Base-by-base conservation (phyloP, 2,797 vertebrate species). In the Psittacula derbiana region DNA sequence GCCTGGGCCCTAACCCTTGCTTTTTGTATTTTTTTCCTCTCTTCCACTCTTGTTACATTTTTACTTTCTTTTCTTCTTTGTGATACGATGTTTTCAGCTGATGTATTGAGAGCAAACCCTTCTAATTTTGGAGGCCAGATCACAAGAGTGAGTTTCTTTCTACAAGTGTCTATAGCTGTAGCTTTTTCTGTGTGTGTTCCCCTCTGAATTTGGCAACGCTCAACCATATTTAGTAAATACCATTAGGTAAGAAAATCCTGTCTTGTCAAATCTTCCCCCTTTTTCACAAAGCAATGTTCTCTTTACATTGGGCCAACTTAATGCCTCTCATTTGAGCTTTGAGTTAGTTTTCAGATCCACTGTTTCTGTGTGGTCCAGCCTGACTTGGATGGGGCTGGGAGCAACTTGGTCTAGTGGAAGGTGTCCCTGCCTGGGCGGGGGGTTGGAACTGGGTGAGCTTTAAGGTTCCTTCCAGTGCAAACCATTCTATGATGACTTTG, bases 31-130 rank as follows among this genome's bases (percentile, higher is more conserved):
- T 46, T 86, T 86, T 74, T 82, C 14, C 81, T 97, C 94, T 97
- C 93, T 97, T 94, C 88, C 94, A 85, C 95, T 95, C 93, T 91
- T 92, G 95, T 97, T 93, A 93, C 97, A 92, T 92, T 95, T 97
- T 94, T 96, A 87, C 89, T 92, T 92, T 95, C 52, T 95, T 90
- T 92, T 92, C 89, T 93, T 86, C 96, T 98, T 95, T 96, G 97
- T 96, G 97, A 96, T 97, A 94, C 98, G 96, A 97, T 30, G 55
- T 98, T 98, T 96, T 98, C 98, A 98, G 97, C 98, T 96, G 97
- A 98, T 98, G 97, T 97, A 95, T 97, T 98, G 97, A 98, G 98
- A 98, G 97, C 98, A 98, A 98, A 98, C 97, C 97, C 98, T 98
- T 97, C 98, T 98, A 98, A 98, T 98, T 98, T 97, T 95, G 97